Evolutionary conservation across 2,888 invertebrate genomes (phyloP), one percentile per base, ranked within the genome.

Genomic region (Nebria salina): DNA sequence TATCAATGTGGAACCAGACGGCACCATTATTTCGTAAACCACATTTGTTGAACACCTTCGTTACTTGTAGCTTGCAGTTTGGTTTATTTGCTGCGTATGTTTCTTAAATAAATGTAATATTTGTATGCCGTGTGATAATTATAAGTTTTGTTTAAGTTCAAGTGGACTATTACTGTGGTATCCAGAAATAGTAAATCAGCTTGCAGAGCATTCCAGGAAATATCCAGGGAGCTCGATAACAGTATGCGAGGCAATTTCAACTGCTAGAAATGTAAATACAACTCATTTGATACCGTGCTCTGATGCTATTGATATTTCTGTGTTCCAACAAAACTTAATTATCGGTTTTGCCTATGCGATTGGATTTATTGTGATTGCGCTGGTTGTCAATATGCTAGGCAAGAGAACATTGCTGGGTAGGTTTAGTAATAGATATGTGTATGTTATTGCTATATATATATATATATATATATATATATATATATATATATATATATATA

Each of bases 161-260:
- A 83, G 85, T 77, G 87, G 86, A 5, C 66, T 86, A 70, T 82
- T 85, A 11, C 54, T 86, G 41, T 86, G 86, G 86, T 86, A 86
- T 83, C 85, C 86, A 5, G 85, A 86, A 76, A 86, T 86, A 54
- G 83, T 86, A 9, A 83, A 85, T 75, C 83, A 85, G 72, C 76
- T 86, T 26, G 83, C 85, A 0, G 83, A 83, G 65, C 81, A 82
- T 41, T 77, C 64, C 1, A 81, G 81, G 20, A 83, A 79, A 42
- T 65, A 75, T 79, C 75, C 75, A 2, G 72, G 70, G 26, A 75
- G 15, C 13, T 82, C 81, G 26, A 72, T 84, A 7, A 86, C 86
- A 1, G 84, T 86, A 11, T 86, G 86, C 75, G 82, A 85, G 72
- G 84, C 85, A 13, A 82, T 86, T n/a, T 80, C 78, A 20, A 65